Evolutionary conservation across 2,888 invertebrate genomes (phyloP), one percentile per base, ranked within the genome.

Genomic region (Megastigmus dorsalis): DNA sequence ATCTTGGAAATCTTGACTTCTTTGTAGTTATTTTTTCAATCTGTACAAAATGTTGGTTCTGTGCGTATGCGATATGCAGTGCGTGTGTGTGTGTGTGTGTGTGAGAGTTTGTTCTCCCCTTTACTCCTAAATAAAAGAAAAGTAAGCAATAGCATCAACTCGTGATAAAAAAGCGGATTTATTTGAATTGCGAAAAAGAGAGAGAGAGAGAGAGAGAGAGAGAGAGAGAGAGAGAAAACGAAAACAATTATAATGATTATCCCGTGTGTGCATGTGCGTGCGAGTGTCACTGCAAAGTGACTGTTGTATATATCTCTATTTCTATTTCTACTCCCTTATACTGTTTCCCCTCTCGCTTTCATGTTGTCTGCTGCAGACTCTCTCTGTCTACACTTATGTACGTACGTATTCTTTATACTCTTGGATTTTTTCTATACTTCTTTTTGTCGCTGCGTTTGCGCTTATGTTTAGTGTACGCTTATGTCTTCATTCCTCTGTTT

Each of bases 381-480:
- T 85, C 79, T 84, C 83, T 86, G 77, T 86, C 85, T 84, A 79
- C 84, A 82, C 82, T 75, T 79, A 76, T 79, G 79, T 84, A 87
- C 86, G 87, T 87, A 87, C 85, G 84, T 87, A 86, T 83, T 83
- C 80, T 83, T 57, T 83, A 81, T 80, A 77, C 81, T 83, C 79
- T 83, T 80, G 73, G 54, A 75, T 78, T 79, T 78, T 79, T 73
- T 77, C 68, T 80, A n/a, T n/a, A 76, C 69, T 67, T 78, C 75
- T 81, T n/a, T n/a, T 57, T 76, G 63, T 78, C 54, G 26, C n/a
- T 52, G 36, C 20, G 36, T 20, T 15, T 33, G 52, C 55, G 36
- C 20, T 43, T 20, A 10, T 33, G 52, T 43, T 28, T 52, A 48
- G 45, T 57, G 57, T 71, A 50, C 54, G 59, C 66, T 60, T 66